Conservation (phyloP, 1,140 invertebrate genomes). For the Drosophila azteca region DNA sequence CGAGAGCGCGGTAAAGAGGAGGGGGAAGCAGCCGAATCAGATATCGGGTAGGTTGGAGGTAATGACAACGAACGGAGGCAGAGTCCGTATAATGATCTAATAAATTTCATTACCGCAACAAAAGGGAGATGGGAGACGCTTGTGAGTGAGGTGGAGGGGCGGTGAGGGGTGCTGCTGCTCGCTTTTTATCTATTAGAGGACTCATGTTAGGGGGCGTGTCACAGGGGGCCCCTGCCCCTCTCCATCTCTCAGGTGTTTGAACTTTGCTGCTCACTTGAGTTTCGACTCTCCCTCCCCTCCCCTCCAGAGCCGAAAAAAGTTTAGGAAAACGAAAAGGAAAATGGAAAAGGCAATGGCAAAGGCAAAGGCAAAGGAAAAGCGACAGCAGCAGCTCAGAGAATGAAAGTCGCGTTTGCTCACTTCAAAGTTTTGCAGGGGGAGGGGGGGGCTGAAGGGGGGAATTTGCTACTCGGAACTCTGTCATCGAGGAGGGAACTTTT, state of each 20-base stretch:
- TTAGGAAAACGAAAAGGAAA: no score
- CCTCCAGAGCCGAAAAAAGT: no score
- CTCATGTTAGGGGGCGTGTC: slow-evolving; percentile 40
- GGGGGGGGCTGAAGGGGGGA: slow-evolving; percentile 3
- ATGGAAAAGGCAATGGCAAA: slow-evolving; percentile 30
- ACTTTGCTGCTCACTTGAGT: slow-evolving; percentile 66
- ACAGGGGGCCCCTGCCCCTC: neutral
- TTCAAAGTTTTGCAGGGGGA: slow-evolving; percentile 48
- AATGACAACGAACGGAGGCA: slow-evolving; percentile 32
- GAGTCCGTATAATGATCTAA: slow-evolving; percentile 76
- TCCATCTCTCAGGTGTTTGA: slow-evolving; percentile 37
- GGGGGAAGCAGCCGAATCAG: neutral
- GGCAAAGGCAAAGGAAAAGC: slow-evolving; percentile 43
- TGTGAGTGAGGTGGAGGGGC: neutral
- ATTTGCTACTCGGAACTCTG: slow-evolving; percentile 53
- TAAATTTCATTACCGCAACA: slow-evolving; percentile 78
- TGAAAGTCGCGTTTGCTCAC: slow-evolving; percentile 51
- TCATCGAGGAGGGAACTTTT: slow-evolving; percentile 61
- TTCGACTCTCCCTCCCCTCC: slow-evolving; percentile 37
- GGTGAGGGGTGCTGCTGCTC: slow-evolving; percentile 1
- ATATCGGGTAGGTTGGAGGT: neutral
- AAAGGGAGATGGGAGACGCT: slow-evolving; percentile 3
- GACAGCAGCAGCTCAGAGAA: slow-evolving; percentile 10
- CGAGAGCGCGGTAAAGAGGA: neutral
- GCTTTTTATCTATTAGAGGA: slow-evolving; percentile 62